phyloP scores from a whole-genome alignment of 2,888 invertebrate genomes.

The Sarcophaga carnaria region DNA sequence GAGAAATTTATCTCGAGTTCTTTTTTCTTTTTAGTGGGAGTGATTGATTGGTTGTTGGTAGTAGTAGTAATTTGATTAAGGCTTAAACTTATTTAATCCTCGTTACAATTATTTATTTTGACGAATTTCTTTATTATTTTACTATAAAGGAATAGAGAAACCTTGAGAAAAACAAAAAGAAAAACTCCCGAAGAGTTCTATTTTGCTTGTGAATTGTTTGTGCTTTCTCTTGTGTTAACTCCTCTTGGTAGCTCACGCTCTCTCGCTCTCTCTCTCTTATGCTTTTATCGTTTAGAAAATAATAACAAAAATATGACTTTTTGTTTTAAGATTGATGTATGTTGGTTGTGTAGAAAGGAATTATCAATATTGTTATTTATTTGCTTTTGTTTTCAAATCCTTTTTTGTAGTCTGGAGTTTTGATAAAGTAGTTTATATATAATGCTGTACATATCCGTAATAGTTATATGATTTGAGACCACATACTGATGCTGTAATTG shows the following conservation, averaged over 20 bases:
- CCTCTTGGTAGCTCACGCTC: slow-evolving; percentile 1
- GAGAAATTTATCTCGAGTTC: neutral
- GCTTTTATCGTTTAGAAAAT: neutral
- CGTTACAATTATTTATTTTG: neutral
- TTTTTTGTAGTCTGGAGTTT: slow-evolving; percentile 71
- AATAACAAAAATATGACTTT: slow-evolving; percentile 41
- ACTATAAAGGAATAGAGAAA: slow-evolving; percentile 7
- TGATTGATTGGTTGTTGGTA: neutral
- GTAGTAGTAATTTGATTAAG: slow-evolving; percentile 8
- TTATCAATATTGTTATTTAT: slow-evolving; percentile 16
- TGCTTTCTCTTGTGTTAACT: neutral
- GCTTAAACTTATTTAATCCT: neutral
- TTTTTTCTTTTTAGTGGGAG: neutral
- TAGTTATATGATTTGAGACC: slow-evolving; percentile 67
- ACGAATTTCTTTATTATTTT: slow-evolving; percentile 17
- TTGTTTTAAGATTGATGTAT: slow-evolving; percentile 20
- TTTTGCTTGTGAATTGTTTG: neutral
- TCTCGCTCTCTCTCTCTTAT: slow-evolving; percentile 10
- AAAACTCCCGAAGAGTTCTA: neutral
- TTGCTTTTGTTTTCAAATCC: slow-evolving; percentile 66
- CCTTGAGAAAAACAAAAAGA: neutral
- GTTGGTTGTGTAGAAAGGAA: slow-evolving; percentile 44
- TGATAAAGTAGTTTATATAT: slow-evolving; percentile 72
- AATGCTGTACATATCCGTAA: slow-evolving; percentile 70
- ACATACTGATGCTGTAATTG: slow-evolving; percentile 67